Percentiles rank a stretch among this genome's conserved stretches.
These are phyloP conservation scores for Poecilia velifera DNA, from an alignment of 2,797 vertebrate species.

Conservation along the genomic window DNA sequence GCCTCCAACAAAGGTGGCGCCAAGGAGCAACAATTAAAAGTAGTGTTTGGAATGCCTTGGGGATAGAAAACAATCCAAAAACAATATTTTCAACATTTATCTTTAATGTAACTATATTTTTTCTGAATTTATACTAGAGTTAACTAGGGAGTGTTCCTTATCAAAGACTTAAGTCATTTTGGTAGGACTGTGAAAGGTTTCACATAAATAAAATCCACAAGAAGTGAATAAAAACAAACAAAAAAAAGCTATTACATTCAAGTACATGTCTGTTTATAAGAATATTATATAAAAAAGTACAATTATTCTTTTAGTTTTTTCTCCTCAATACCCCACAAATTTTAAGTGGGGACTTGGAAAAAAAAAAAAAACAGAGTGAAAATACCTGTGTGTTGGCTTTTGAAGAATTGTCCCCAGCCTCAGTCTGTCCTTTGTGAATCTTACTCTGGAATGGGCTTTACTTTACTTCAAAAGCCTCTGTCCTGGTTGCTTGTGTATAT, in stretches of 20 bases:
- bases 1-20: slow-evolving; percentile 27
- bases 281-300: too few species aligned
- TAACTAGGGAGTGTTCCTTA: background rate
- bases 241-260: background rate
- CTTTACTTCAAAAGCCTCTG: background rate
- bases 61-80: background rate
- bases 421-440: background rate
- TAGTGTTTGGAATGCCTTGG: background rate
- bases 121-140: background rate
- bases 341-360: background rate
- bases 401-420: background rate
- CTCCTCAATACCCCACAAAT: background rate
- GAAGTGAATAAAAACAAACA: background rate
- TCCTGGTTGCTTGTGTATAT: background rate
- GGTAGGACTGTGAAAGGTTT: background rate
- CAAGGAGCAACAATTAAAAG: background rate
- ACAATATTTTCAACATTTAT: too few species aligned
- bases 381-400: background rate
- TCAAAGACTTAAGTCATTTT: background rate
- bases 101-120: background rate
- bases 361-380: background rate
- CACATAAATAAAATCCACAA: background rate
- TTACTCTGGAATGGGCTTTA: background rate
- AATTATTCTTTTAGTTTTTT: background rate
- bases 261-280: background rate